phyloP scores from a whole-genome alignment of 2,888 invertebrate genomes.

The Brachynemurus nebulosus region DNA sequence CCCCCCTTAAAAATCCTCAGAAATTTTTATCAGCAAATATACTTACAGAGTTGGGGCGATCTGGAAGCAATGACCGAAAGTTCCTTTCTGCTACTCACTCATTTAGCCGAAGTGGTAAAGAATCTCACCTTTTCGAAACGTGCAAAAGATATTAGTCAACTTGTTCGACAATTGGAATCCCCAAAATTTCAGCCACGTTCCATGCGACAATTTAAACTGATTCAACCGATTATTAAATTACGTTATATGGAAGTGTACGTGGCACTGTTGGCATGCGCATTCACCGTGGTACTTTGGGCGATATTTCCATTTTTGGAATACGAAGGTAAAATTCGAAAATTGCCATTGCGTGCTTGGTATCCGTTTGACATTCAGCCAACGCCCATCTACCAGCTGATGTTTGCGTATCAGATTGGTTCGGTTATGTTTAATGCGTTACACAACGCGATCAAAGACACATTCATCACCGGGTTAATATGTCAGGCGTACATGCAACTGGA shows the following conservation, averaged over 20 bases:
- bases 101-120: too few species aligned
- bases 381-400: slow-evolving; percentile 33
- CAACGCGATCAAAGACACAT: slow-evolving; percentile 37
- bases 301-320: slow-evolving; percentile 25
- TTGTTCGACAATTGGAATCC: too few species aligned
- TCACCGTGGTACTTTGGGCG: slow-evolving; percentile 25
- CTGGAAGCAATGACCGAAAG: slow-evolving; percentile 5
- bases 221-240: neutral
- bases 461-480: slow-evolving; percentile 34
- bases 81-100: slow-evolving; percentile 3
- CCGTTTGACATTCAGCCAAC: slow-evolving; percentile 32
- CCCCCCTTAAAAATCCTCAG: too few species aligned
- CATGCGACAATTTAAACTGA: slow-evolving; percentile 18
- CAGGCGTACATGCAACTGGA: slow-evolving; percentile 35
- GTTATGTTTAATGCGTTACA: slow-evolving; percentile 33
- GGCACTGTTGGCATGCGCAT: slow-evolving; percentile 18
- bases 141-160: too few species aligned
- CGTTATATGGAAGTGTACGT: neutral
- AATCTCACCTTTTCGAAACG: too few species aligned
- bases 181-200: slow-evolving; percentile 22
- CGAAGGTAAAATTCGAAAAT: slow-evolving; percentile 7
- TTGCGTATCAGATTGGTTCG: slow-evolving; percentile 34
- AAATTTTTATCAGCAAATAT: too few species aligned
- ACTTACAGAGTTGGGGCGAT: slow-evolving; percentile 5
- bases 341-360: slow-evolving; percentile 27